These are phyloP conservation scores for Philopotamus ludificatus DNA, from an alignment of 1,140 invertebrate species.

Conservation along the genomic window DNA sequence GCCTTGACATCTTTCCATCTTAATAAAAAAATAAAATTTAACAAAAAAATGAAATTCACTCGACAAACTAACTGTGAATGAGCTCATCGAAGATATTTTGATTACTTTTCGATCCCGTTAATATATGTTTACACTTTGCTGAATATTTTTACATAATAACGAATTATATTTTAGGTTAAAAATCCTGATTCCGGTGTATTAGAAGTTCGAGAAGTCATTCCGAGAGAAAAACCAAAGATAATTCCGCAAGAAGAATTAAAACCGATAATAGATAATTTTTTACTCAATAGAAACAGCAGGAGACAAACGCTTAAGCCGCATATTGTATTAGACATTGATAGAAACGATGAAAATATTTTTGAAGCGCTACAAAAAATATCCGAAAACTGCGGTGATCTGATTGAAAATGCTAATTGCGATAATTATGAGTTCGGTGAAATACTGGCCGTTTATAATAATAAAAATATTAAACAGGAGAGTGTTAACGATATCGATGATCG, in stretches of 20 bases:
- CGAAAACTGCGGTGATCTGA: background rate
- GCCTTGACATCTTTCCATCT: no score
- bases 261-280: slow-evolving; percentile 31
- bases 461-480: background rate
- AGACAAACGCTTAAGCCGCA: background rate
- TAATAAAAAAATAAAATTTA: no score
- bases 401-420: background rate
- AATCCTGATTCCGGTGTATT: slow-evolving; percentile 36
- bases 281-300: slow-evolving; percentile 14
- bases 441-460: background rate
- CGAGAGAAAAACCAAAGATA: slow-evolving; percentile 33
- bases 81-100: no score
- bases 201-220: slow-evolving; percentile 39
- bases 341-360: no score
- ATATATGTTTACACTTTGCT: no score
- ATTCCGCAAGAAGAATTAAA: slow-evolving; percentile 32
- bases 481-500: background rate
- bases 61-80: no score
- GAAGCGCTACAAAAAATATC: background rate
- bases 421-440: background rate
- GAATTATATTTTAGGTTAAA: slow-evolving; percentile 36
- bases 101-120: no score
- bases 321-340: background rate
- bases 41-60: no score
- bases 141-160: no score